Percentiles rank a stretch among this genome's conserved stretches.
phyloP scores from a whole-genome alignment of 2,888 invertebrate species.

The Hermodice carunculata region DNA sequence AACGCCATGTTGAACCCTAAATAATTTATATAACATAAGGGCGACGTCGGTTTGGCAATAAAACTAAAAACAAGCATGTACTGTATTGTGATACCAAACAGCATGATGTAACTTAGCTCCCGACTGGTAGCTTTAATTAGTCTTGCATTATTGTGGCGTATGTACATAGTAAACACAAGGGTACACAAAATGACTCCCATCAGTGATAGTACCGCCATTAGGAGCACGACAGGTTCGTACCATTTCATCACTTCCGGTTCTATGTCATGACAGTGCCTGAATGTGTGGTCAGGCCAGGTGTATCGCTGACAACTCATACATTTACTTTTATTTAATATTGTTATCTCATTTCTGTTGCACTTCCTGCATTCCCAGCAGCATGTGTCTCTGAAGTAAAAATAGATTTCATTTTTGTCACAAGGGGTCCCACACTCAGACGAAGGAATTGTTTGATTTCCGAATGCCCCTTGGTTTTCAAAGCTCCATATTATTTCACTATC shows the following conservation, averaged over 20 bases:
- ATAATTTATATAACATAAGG: slow-evolving; percentile 53
- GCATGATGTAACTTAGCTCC: slow-evolving; percentile 57
- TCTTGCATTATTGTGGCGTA: slow-evolving; percentile 45
- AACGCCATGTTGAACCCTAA: slow-evolving; percentile 61
- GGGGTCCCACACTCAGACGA: too few species aligned
- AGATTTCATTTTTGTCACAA: slow-evolving; percentile 48
- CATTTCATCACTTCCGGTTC: slow-evolving; percentile 24
- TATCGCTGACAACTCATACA: slow-evolving; percentile 47
- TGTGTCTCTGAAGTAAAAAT: slow-evolving; percentile 52
- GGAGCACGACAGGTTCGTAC: slow-evolving; percentile 33
- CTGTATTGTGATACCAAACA: slow-evolving; percentile 52
- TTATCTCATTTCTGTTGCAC: slow-evolving; percentile 55
- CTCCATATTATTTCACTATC: slow-evolving; percentile 31
- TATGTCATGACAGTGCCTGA: slow-evolving; percentile 27
- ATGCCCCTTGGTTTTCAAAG: not conserved
- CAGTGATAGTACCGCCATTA: slow-evolving; percentile 23
- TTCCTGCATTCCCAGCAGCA: slow-evolving; percentile 60
- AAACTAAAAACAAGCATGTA: slow-evolving; percentile 54
- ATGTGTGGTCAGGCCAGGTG: slow-evolving; percentile 38
- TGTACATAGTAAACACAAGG: slow-evolving; percentile 36
- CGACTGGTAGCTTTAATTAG: slow-evolving; percentile 62
- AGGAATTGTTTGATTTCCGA: too few species aligned
- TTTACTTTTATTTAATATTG: slow-evolving; percentile 46
- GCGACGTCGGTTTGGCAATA: slow-evolving; percentile 47
- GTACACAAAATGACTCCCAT: slow-evolving; percentile 37